These are phyloP conservation scores for Yponomeuta malinellus DNA, from an alignment of 2,888 invertebrate species.

Conservation along the genomic window DNA sequence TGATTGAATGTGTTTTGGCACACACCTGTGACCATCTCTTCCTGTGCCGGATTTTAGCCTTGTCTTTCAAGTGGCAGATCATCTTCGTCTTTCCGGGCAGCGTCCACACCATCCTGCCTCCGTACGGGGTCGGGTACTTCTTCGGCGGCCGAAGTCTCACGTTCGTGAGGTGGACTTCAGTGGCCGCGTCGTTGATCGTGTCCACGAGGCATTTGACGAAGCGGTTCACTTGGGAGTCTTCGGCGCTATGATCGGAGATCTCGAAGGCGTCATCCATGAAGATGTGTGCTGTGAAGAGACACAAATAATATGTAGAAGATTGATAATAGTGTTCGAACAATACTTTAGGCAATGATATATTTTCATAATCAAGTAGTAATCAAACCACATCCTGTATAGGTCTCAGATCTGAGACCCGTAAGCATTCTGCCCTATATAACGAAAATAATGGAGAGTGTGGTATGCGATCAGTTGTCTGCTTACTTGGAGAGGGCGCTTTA, in stretches of 20 bases:
- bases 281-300: slow-evolving; percentile 77
- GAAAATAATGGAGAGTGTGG: no score
- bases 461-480: no score
- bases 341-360: not conserved
- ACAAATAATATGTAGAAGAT: slow-evolving; percentile 6
- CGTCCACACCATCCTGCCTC: slow-evolving; percentile 88
- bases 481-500: no score
- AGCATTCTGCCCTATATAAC: no score
- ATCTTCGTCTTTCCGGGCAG: slow-evolving; percentile 90
- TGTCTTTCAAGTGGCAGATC: slow-evolving; percentile 92
- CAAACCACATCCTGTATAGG: no score
- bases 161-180: slow-evolving; percentile 80
- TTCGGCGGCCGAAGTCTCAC: slow-evolving; percentile 80
- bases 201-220: slow-evolving; percentile 85
- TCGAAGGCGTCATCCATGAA: slow-evolving; percentile 92
- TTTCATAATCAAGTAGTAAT: no score
- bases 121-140: slow-evolving; percentile 89
- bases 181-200: slow-evolving; percentile 85
- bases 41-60: slow-evolving; percentile 89
- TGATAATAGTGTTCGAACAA: not conserved
- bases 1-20: not conserved
- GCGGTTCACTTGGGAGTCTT: slow-evolving; percentile 85
- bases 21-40: slow-evolving; percentile 93
- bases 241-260: slow-evolving; percentile 75
- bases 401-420: no score